Evolutionary conservation across 2,888 invertebrate genomes (phyloP).

Genomic region (Marronus borbonicus): DNA sequence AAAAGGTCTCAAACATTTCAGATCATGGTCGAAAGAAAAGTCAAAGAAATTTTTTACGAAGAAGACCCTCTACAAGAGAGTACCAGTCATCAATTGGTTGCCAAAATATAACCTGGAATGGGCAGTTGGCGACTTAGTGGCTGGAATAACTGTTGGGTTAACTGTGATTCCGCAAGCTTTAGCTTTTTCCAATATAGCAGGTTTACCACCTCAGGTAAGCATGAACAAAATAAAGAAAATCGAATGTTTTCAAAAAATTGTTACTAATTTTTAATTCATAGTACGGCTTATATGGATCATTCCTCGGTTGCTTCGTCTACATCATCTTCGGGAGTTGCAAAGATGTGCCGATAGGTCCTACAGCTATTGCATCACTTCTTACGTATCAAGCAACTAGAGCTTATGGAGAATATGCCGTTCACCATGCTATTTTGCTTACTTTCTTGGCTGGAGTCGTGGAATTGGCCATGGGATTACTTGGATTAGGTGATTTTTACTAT

Average conservation of each 20-base stretch:
- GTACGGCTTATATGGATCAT: slow-evolving; percentile 95
- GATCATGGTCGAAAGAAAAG: slow-evolving; percentile 70
- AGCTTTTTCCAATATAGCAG: slow-evolving; percentile 86
- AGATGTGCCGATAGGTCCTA: slow-evolving; percentile 95
- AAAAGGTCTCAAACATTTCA: slow-evolving; percentile 57
- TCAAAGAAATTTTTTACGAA: slow-evolving; percentile 74
- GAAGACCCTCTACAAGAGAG: slow-evolving; percentile 80
- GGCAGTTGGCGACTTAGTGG: slow-evolving; percentile 89
- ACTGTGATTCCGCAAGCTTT: slow-evolving; percentile 94
- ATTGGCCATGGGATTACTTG: slow-evolving; percentile 86
- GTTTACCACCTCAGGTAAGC: slow-evolving; percentile 79
- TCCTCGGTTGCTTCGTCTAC: slow-evolving; percentile 92
- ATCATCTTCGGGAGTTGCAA: slow-evolving; percentile 93
- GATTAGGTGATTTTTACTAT: slow-evolving; percentile 76
- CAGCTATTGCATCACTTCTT: slow-evolving; percentile 91
- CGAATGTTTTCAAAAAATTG: not conserved
- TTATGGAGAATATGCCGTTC: slow-evolving; percentile 73
- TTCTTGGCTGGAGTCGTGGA: slow-evolving; percentile 84
- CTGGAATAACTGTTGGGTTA: slow-evolving; percentile 92
- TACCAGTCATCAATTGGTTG: slow-evolving; percentile 85
- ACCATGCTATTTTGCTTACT: slow-evolving; percentile 83
- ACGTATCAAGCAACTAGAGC: slow-evolving; percentile 85
- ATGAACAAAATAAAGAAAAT: not conserved
- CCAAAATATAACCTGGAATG: slow-evolving; percentile 82
- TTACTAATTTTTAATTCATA: slow-evolving; percentile 66